Conservation (phyloP, 2,888 invertebrate species). For the Drymonia ruficornis region DNA sequence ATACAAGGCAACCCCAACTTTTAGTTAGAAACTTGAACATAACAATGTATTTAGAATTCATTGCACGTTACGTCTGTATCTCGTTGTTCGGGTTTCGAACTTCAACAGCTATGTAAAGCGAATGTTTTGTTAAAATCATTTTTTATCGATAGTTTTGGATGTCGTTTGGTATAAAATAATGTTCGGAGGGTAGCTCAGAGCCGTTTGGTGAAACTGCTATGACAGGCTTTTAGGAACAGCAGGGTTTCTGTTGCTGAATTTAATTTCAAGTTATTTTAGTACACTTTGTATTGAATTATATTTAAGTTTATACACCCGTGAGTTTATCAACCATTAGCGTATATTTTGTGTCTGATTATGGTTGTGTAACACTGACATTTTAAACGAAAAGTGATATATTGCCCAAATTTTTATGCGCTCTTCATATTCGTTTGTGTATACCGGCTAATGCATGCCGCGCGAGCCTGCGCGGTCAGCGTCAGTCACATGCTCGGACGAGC, state of each 20-base stretch:
- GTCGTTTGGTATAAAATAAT: slow-evolving; percentile 32
- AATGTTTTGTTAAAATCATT: slow-evolving; percentile 14
- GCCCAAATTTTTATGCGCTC: too few relatives aligned
- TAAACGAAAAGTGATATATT: too few relatives aligned
- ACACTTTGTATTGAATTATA: too few relatives aligned
- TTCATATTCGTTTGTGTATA: too few relatives aligned
- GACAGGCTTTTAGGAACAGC: slow-evolving; percentile 53
- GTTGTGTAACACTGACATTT: too few relatives aligned
- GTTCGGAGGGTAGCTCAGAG: slow-evolving; percentile 28
- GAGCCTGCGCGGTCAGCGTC: too few relatives aligned
- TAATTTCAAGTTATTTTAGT: neutral
- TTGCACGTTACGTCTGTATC: slow-evolving; percentile 11
- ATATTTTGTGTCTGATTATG: too few relatives aligned
- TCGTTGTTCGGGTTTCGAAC: slow-evolving; percentile 2
- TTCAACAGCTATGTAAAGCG: slow-evolving; percentile 24
- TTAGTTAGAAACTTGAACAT: slow-evolving; percentile 8
- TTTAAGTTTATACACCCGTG: too few relatives aligned
- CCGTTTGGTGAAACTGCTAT: slow-evolving; percentile 43
- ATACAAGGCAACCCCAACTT: slow-evolving; percentile 38
- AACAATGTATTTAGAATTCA: slow-evolving; percentile 20
- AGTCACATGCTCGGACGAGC: too few relatives aligned
- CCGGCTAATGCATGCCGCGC: too few relatives aligned
- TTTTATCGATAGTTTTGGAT: slow-evolving; percentile 25
- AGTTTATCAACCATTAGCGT: too few relatives aligned
- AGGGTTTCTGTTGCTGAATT: slow-evolving; percentile 18